Percentiles rank a stretch among this genome's conserved stretches.
Conservation (phyloP, 37 sponge, comb jelly and placozoan species). For the Halichondria panicea region DNA sequence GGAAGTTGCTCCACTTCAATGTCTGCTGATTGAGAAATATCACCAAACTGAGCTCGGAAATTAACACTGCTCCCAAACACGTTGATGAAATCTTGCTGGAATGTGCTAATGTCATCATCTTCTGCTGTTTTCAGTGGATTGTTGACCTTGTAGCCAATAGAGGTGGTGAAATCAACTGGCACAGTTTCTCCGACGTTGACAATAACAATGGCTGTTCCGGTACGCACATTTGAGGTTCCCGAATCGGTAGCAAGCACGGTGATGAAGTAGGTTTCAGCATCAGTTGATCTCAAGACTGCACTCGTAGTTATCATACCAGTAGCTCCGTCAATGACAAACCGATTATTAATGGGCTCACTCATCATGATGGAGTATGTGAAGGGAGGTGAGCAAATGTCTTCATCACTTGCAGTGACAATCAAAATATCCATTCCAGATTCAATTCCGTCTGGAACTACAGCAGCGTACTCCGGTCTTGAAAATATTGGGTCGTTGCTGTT, state of each 20-base stretch:
- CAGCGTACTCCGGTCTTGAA: constrained; percentile 5
- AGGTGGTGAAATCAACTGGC: constrained; percentile 47
- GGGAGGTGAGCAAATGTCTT: constrained; percentile 63
- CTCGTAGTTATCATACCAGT: constrained; percentile 22
- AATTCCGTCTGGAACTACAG: constrained; percentile 18
- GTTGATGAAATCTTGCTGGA: constrained; percentile 43
- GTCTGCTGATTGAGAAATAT: background rate
- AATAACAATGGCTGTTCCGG: constrained; percentile 39
- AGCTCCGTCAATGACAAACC: constrained; percentile 9
- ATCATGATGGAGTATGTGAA: constrained; percentile 21
- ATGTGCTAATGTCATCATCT: background rate
- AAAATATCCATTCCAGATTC: constrained; percentile 5
- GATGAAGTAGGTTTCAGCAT: constrained; percentile 21
- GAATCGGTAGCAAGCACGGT: constrained; percentile 47
- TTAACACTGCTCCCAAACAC: background rate
- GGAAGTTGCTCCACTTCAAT: constrained; percentile 29
- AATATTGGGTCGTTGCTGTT: constrained; percentile 61
- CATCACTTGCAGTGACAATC: constrained; percentile 48
- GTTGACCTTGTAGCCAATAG: constrained; percentile 46
- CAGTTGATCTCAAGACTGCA: background rate
- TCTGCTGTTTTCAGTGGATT: background rate
- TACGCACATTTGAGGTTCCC: constrained; percentile 12
- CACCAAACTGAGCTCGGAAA: constrained; percentile 30
- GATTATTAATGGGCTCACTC: background rate
- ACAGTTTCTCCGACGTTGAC: constrained; percentile 63